Evolutionary conservation across 92 coral and sea anemone species (phyloP).

Genomic region (Porites rus): DNA sequence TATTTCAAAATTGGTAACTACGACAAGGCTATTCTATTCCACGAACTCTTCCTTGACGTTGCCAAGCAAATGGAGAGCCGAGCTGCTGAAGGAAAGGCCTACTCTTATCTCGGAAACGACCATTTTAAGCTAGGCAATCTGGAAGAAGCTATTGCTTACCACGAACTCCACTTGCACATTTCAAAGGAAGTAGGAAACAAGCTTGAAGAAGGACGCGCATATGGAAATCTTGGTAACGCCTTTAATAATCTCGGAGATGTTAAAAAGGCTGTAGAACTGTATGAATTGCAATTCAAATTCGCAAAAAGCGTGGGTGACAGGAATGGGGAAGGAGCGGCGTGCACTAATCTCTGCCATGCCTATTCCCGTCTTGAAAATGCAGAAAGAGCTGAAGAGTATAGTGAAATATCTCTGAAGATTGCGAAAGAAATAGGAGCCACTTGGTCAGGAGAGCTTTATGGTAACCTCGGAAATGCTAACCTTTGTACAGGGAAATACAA

Average conservation of each 20-base stretch:
- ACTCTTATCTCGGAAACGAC: neutral
- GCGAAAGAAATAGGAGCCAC: neutral
- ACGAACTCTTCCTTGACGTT: neutral
- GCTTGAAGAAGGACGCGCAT: neutral
- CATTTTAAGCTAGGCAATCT: neutral
- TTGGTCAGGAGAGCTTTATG: neutral
- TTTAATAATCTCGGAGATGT: no score
- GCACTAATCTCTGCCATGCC: neutral
- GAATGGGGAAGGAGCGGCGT: neutral
- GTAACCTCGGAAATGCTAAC: neutral
- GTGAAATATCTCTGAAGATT: neutral
- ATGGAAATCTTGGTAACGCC: neutral
- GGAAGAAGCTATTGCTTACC: neutral
- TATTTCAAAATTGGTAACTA: neutral
- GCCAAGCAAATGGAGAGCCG: neutral
- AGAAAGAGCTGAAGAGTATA: neutral
- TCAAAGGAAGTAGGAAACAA: neutral
- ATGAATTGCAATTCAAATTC: no score
- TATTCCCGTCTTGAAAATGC: neutral
- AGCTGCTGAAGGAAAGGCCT: neutral
- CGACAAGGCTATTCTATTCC: neutral
- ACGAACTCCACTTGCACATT: neutral
- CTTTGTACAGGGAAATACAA: neutral
- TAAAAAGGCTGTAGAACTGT: no score
- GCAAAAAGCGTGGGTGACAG: no score